These are phyloP conservation scores for Cyanoramphus novaezelandiae DNA, from an alignment of 2,113 vertebrate species.

Conservation along the genomic window DNA sequence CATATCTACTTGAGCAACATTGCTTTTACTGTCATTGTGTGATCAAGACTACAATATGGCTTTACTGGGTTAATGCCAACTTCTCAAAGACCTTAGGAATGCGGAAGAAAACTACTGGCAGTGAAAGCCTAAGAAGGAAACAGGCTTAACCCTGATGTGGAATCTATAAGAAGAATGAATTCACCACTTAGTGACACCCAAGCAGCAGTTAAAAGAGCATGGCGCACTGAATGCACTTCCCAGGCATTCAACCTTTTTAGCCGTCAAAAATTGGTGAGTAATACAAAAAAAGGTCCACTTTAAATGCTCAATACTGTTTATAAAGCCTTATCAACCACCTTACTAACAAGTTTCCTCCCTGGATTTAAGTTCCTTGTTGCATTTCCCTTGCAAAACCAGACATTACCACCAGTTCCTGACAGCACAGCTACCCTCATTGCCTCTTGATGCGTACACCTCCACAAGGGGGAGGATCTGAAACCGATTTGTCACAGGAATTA, in stretches of 20 bases:
- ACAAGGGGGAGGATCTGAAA: not conserved
- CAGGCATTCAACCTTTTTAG: not conserved
- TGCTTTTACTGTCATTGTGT: not conserved
- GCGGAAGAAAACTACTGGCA: not conserved
- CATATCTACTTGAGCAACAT: not conserved
- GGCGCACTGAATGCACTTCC: not conserved
- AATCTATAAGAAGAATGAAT: not conserved
- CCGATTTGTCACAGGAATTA: not conserved
- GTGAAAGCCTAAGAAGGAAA: not conserved
- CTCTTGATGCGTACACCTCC: not conserved
- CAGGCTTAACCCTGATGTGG: not conserved
- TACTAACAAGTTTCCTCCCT: not conserved
- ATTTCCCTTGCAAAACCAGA: not conserved
- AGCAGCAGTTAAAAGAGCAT: not conserved
- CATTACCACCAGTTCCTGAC: not conserved
- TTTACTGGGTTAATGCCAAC: not conserved
- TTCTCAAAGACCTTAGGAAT: not conserved
- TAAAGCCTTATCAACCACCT: not conserved
- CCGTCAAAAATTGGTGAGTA: not conserved
- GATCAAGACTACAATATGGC: not conserved
- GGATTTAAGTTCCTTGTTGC: not conserved
- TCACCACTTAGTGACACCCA: not conserved
- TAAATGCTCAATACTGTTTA: not conserved
- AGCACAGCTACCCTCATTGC: not conserved
- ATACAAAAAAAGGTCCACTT: not conserved